Evolutionary conservation across 1,140 invertebrate genomes (phyloP), one percentile per base, ranked within the genome.

Genomic region (Drosophila ohnishii): DNA sequence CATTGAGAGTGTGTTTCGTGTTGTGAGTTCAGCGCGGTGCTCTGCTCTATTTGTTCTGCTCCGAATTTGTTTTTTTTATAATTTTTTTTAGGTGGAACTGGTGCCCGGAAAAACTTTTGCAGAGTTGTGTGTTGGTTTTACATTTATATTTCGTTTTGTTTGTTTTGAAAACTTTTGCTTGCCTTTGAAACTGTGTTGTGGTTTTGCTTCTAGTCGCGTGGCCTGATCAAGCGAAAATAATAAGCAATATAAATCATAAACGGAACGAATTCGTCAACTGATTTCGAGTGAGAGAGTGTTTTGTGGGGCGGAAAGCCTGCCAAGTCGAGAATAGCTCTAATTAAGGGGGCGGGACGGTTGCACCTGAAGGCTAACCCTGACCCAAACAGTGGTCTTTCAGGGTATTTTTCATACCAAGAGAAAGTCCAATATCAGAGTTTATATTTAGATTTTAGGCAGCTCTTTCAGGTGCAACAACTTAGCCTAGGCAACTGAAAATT

Each of bases 241-340:
- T 40, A 83, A 64, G 62, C 22, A n/a, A 82, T 67, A 79, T 65
- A 73, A 65, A 63, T 30, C 35, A 71, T 30, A 71, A 80, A 84
- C 22, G 34, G 51, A 63, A 72, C 51, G 55, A 71, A 72, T 87
- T 87, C 83, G 79, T 87, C 80, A 86, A 86, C 71, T 70, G 63
- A 79, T 79, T 75, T 67, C 56, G 51, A 66, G 47, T 75, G 44
- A 66, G 47, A 73, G 39, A 64, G 73, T 75, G 66, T 66, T 57
- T 56, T 45, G 45, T 67, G 83, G 90, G 84, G 63, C 69, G 90
- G 90, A 91, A 91, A 91, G 91, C 91, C 91, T 91, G 90, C 78
- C 90, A 91, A 91, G 91, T 91, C 90, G 91, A 91, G 91, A 91
- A 91, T 91, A 80, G 80, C 86, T 85, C 63, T 67, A 69, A 76